Evolutionary conservation across 2,888 invertebrate species (phyloP).

Genomic region (Saturnia japonica): DNA sequence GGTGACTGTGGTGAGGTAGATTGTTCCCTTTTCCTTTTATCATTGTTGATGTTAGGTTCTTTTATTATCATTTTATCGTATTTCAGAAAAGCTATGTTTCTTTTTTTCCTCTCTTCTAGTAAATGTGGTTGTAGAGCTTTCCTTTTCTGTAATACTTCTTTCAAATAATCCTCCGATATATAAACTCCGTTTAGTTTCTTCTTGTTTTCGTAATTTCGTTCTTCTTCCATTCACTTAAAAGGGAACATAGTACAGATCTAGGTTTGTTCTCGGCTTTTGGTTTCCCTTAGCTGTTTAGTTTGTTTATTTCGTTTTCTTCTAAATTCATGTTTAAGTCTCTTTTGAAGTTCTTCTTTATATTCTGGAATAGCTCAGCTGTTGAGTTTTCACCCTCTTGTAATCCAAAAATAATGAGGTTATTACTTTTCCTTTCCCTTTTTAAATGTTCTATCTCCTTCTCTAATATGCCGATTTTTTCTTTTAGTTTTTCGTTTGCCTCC

Average conservation of each 20-base stretch:
- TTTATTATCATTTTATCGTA: slow-evolving; percentile 31
- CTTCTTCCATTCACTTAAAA: no score
- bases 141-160: slow-evolving; percentile 32
- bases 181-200: background rate
- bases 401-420: no score
- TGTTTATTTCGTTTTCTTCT: slow-evolving; percentile 33
- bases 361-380: no score
- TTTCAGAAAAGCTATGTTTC: slow-evolving; percentile 33
- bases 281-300: slow-evolving; percentile 30
- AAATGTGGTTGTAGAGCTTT: slow-evolving; percentile 28
- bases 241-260: no score
- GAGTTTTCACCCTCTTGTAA: no score
- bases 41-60: slow-evolving; percentile 9
- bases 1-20: slow-evolving; percentile 22
- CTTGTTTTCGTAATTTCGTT: background rate
- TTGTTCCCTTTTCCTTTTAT: slow-evolving; percentile 23
- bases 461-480: no score
- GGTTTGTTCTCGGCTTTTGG: no score
- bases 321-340: slow-evolving; percentile 29
- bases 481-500: no score
- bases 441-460: no score
- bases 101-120: slow-evolving; percentile 30
- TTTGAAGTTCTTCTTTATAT: slow-evolving; percentile 21
- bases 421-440: no score
- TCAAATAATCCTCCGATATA: slow-evolving; percentile 24